phyloP scores from a whole-genome alignment of 2,888 invertebrate species.

The Sesamia inferens region DNA sequence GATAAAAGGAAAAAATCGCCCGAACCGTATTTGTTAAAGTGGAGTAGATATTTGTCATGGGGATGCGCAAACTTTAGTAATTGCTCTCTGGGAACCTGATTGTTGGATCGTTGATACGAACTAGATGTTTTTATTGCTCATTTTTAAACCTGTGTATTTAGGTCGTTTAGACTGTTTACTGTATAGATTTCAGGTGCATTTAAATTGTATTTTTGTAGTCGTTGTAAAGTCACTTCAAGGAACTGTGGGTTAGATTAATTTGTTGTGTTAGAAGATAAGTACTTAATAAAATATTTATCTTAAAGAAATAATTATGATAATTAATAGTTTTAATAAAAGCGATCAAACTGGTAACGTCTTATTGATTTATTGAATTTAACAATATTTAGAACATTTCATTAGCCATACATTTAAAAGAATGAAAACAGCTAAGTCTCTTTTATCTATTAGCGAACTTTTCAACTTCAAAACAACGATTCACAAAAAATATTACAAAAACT shows the following conservation, averaged over 20 bases:
- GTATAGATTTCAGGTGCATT: conserved; percentile 16
- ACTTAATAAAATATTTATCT: conserved; percentile 13
- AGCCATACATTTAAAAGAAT: not conserved
- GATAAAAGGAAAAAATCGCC: conserved; percentile 87
- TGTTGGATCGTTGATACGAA: conserved; percentile 58
- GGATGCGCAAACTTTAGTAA: conserved; percentile 81
- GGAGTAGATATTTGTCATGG: conserved; percentile 87
- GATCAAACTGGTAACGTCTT: conserved; percentile 7
- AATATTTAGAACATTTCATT: not conserved
- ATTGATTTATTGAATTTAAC: conserved; percentile 13
- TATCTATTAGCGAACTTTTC: not conserved
- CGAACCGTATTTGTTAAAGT: conserved; percentile 84
- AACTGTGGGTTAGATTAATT: conserved; percentile 3
- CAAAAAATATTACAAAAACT: conserved; percentile 34
- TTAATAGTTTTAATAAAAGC: conserved; percentile 6
- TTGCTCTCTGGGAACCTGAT: conserved; percentile 82
- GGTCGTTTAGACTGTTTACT: conserved; percentile 29
- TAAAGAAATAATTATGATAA: conserved; percentile 1
- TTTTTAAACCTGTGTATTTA: conserved; percentile 38
- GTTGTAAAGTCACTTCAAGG: conserved; percentile 33
- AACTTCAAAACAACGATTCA: not conserved
- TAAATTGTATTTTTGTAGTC: conserved; percentile 21
- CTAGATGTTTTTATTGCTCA: conserved; percentile 47
- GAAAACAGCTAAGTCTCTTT: not conserved
- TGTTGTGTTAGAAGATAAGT: conserved; percentile 27